Conservation (phyloP, 2,113 vertebrate species). For the Dolichallabes microphthalmus region DNA sequence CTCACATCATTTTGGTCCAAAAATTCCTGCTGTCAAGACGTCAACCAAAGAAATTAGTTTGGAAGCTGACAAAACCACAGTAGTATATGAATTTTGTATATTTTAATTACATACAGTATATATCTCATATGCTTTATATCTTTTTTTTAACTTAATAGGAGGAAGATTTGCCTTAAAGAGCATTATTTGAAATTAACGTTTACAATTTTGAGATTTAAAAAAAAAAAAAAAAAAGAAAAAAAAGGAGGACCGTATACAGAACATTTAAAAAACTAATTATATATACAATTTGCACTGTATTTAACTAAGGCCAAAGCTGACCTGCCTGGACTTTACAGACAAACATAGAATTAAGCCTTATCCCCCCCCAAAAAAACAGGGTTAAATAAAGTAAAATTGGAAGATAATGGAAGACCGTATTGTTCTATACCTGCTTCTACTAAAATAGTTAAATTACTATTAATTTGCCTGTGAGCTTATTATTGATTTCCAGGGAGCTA, state of each 20-base stretch:
- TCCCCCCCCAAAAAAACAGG: too few species aligned
- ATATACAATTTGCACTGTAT: not conserved
- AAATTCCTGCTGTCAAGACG: not conserved
- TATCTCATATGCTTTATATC: not conserved
- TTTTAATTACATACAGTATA: not conserved
- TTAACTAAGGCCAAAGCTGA: not conserved
- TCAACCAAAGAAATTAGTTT: not conserved
- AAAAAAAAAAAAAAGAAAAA: not conserved
- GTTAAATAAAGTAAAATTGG: too few species aligned
- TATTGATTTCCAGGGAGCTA: not conserved
- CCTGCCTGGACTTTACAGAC: not conserved
- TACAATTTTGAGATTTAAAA: not conserved
- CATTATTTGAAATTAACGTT: not conserved
- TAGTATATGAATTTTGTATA: not conserved
- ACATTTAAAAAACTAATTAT: not conserved
- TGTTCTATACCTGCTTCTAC: too few species aligned
- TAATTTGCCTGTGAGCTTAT: not conserved
- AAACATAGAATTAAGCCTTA: too few species aligned
- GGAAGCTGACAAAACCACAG: not conserved
- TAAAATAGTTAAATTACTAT: not conserved
- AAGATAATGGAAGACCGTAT: too few species aligned
- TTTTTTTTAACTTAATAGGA: not conserved
- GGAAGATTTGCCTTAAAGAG: not conserved
- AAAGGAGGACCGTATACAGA: too few species aligned
- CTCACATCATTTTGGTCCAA: not conserved